Evolutionary conservation across 1,140 invertebrate genomes (phyloP).

Genomic region (Fopius arisanus): DNA sequence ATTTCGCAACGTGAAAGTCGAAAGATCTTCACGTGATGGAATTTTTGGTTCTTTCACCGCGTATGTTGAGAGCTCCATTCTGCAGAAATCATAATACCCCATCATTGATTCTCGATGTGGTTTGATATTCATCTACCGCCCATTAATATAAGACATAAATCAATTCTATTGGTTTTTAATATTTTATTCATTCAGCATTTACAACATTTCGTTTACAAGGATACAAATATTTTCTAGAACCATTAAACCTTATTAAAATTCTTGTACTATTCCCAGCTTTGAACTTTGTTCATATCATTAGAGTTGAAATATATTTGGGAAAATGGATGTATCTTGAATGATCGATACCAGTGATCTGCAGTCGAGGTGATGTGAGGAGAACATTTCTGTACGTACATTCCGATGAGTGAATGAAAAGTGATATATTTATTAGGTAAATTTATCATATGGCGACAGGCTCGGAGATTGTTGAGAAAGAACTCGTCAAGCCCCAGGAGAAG

Average conservation of each 20-base stretch:
- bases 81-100: too few species aligned
- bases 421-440: background rate
- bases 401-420: background rate
- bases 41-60: background rate
- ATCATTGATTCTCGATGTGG: too few species aligned
- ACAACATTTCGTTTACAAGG: too few species aligned
- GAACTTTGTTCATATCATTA: background rate
- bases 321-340: background rate
- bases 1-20: constrained; percentile 58
- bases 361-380: background rate
- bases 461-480: constrained; percentile 34
- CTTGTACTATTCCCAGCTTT: too few species aligned
- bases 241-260: too few species aligned
- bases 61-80: background rate
- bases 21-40: constrained; percentile 41
- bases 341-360: background rate
- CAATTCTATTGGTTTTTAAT: too few species aligned
- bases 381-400: background rate
- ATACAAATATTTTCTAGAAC: too few species aligned
- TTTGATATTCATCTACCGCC: too few species aligned
- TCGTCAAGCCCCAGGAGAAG: constrained; percentile 36
- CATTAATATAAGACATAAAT: too few species aligned
- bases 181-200: too few species aligned
- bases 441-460: constrained; percentile 39
- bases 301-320: background rate